These are phyloP conservation scores for Pontoporia blainvillei DNA, from an alignment of 2,113 vertebrate species.

Conservation along the genomic window DNA sequence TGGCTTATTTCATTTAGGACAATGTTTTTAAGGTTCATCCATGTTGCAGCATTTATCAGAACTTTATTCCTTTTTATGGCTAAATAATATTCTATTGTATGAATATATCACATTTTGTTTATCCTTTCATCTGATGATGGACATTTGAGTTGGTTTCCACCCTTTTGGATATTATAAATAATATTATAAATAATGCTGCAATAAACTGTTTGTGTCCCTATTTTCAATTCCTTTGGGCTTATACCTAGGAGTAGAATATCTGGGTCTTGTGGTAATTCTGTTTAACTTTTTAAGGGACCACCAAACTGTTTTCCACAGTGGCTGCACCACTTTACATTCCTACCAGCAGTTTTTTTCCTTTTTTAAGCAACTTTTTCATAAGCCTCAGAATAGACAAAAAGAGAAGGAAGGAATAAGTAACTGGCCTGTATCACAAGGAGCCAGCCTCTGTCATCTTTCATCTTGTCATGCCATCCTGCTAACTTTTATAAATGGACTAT, in stretches of 20 bases:
- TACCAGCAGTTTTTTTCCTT: not conserved
- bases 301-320: not conserved
- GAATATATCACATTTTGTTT: not conserved
- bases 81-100: not conserved
- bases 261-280: not conserved
- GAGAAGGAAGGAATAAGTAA: not conserved
- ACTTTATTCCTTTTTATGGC: not conserved
- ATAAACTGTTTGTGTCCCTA: not conserved
- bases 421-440: not conserved
- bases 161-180: not conserved
- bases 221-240: not conserved
- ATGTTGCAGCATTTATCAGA: not conserved
- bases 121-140: not conserved
- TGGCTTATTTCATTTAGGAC: not conserved
- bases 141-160: not conserved
- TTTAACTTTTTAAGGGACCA: not conserved
- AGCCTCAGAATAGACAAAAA: not conserved
- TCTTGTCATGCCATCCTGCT: not conserved
- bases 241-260: not conserved
- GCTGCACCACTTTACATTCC: not conserved
- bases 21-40: not conserved
- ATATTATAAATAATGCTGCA: not conserved
- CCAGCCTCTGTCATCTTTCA: not conserved
- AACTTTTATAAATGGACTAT: conserved; percentile 5
- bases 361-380: conserved; percentile 6